Base-by-base conservation (phyloP, 2,888 invertebrate species). In the Schizaphis graminum region DNA sequence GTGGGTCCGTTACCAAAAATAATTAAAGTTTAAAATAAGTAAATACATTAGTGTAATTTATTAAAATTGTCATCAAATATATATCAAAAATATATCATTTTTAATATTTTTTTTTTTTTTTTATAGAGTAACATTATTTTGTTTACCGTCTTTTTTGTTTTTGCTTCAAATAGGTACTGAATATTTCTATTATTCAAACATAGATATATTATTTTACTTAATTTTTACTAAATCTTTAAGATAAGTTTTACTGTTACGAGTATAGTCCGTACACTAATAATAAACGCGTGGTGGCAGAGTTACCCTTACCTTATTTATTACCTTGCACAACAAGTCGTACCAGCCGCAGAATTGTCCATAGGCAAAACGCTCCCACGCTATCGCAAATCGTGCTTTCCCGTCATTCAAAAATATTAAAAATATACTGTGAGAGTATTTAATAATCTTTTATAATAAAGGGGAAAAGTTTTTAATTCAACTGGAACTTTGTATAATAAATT, bases 251-350 rank as follows among this genome's bases (percentile, higher is more conserved):
- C 67, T 77, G 26, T 49, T 61, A 57, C 41, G 35, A 84, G 28
- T 28, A n/a, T 92, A 61, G 53, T 56, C 53, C 35, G 4, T 53
- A n/a, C n/a, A n/a, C n/a, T n/a, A 85, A 91, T 86, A 91, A 61
- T 61, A 61, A 87, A 92, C 92, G n/a, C n/a, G n/a, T n/a, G 21
- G 92, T 44, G 41, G 61, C 61, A 41, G 87, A 49, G 87, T 88
- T 67, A 41, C n/a, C n/a, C n/a, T n/a, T n/a, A n/a, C 26, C 35
- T 92, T 92, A 88, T 92, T 92, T 92, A 92, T 92, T 92, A 49
- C 49, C 67, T 67, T 67, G 87, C 67, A 87, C 35, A 77, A 91
- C 86, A 44, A 92, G 87, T 49, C 92, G 92, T 92, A 92, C 92
- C 87, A 92, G 61, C 67, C 87, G 49, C 92, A 67, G 92, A 49